These are phyloP conservation scores for Polyommatus iphigenia DNA, from an alignment of 2,888 invertebrate genomes.

Conservation along the genomic window DNA sequence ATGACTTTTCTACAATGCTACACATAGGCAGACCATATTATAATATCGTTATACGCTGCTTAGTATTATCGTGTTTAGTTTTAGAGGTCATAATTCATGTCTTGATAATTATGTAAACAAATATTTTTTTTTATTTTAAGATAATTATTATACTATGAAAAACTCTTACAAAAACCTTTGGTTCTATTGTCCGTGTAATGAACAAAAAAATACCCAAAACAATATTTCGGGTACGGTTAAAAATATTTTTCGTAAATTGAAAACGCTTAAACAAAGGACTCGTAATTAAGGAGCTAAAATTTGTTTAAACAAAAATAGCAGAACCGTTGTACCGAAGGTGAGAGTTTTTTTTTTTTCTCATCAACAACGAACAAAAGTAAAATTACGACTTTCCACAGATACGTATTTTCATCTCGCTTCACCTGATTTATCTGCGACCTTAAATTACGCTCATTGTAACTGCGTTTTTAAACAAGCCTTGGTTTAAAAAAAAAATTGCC, in stretches of 20 bases:
- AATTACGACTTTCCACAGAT: slow-evolving; percentile 24
- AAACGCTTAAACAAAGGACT: slow-evolving; percentile 6
- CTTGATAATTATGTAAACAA: too few relatives aligned
- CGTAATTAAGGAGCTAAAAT: background rate
- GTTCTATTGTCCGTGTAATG: too few relatives aligned
- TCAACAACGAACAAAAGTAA: slow-evolving; percentile 1
- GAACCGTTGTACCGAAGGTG: background rate
- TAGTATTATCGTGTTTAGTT: too few relatives aligned
- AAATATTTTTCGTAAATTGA: background rate
- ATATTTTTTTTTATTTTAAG: too few relatives aligned
- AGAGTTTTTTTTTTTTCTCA: background rate
- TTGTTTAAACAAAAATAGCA: background rate
- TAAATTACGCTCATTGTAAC: background rate
- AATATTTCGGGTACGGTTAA: background rate
- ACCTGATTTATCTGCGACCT: slow-evolving; percentile 8
- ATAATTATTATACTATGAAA: too few relatives aligned
- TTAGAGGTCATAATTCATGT: too few relatives aligned
- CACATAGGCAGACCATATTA: too few relatives aligned
- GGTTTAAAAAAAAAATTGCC: background rate
- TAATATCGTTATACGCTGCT: too few relatives aligned
- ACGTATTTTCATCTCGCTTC: background rate
- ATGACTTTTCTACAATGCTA: too few relatives aligned
- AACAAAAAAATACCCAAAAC: background rate
- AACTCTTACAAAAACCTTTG: too few relatives aligned
- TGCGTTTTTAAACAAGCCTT: background rate